Base-by-base conservation (phyloP, 2,113 vertebrate species). In the Naja naja region DNA sequence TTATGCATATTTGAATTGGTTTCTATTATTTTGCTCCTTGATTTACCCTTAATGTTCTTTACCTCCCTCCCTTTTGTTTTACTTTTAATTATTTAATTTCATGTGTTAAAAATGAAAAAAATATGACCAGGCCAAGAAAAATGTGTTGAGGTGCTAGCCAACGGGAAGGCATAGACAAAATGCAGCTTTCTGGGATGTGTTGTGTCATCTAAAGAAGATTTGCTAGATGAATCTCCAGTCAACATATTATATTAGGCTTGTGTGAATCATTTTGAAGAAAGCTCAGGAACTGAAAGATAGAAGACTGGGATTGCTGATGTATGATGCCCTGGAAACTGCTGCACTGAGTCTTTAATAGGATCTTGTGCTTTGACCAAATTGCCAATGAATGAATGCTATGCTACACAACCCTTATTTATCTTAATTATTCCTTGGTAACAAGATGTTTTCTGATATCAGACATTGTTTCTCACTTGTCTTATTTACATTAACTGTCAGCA, bases 21-120 rank as follows among this genome's bases (percentile, higher is more conserved):
- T 96, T 95, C 94, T 92, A 96, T 90, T 47, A 91, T 64, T 95
- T 90, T 93, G 74, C 90, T 94, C 91, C 96, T 97, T 96, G 94
- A 94, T 97, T 98, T 97, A 97, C 97, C 95, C 96, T 97, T 97
- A 97, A 96, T 96, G 97, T 97, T 95, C 97, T 97, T 18, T 1
- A 18, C 14, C 3, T 27, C 12, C 8, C 3, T 60, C 14, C 47
- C 34, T 39, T 81, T 81, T 81, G 69, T 39, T 39, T 74, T 39
- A 20, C 34, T 81, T 74, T 81, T 81, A 81, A 81, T 39, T 39
- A 81, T 81, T 81, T 81, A 39, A 81, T 69, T 69, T n/a, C 11
- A n/a, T 5, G 30, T 39, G 16, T 81, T 81, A 18, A 39, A 81
- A 39, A 81, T 81, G 69, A 39, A 39, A 39, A 39, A 81, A 34